These are phyloP conservation scores for Catocala nupta DNA, from an alignment of 2,888 invertebrate genomes.

Conservation along the genomic window DNA sequence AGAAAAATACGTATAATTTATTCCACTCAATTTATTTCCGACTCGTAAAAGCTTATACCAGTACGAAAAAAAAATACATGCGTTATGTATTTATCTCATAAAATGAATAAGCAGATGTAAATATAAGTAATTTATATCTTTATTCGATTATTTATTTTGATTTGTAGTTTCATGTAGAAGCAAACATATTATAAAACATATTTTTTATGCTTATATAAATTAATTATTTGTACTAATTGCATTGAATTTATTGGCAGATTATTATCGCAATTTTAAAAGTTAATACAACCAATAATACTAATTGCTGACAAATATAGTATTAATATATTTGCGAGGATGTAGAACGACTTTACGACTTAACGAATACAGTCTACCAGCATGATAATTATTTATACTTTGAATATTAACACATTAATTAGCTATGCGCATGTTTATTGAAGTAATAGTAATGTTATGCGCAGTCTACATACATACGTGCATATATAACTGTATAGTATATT, in stretches of 20 bases:
- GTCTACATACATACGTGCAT: no score
- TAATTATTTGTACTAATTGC: slow-evolving; percentile 8
- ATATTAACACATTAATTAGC: no score
- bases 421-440: no score
- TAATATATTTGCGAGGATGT: no score
- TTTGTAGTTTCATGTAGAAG: slow-evolving; percentile 21
- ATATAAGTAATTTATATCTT: slow-evolving; percentile 42
- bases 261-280: slow-evolving; percentile 9
- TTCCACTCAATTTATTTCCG: slow-evolving; percentile 65
- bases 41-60: slow-evolving; percentile 50
- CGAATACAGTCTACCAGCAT: no score
- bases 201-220: slow-evolving; percentile 6
- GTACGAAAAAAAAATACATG: slow-evolving; percentile 39
- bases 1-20: slow-evolving; percentile 73
- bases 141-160: slow-evolving; percentile 22
- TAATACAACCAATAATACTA: slow-evolving; percentile 6
- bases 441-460: no score
- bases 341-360: no score
- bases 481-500: no score
- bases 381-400: no score
- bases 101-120: slow-evolving; percentile 43
- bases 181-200: slow-evolving; percentile 20
- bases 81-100: slow-evolving; percentile 35
- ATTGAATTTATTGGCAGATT: slow-evolving; percentile 15
- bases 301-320: slow-evolving; percentile 3